A percentile compares a stretch with the other conserved stretches of the same genome.
Evolutionary conservation across 2,113 vertebrate species (phyloP).

Genomic region (Grammomys dolichurus): DNA sequence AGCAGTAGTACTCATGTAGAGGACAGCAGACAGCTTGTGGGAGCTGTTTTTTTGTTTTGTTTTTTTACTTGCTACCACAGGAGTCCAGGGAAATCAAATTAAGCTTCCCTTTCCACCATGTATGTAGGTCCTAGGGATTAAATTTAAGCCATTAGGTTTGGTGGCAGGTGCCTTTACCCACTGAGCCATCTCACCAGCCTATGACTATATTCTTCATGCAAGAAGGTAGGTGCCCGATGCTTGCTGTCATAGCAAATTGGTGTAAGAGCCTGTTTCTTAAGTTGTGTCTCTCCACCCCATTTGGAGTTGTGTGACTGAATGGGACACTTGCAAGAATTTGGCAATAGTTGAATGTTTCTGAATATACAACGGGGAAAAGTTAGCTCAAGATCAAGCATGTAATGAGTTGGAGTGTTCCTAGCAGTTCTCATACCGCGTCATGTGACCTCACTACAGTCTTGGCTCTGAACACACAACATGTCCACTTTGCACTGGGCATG

Average conservation of each 20-base stretch:
- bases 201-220: not conserved
- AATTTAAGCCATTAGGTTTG: not conserved
- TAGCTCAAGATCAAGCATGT: not conserved
- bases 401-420: not conserved
- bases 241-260: not conserved
- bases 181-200: not conserved
- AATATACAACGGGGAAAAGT: not conserved
- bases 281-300: not conserved
- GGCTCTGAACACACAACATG: not conserved
- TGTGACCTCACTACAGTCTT: not conserved
- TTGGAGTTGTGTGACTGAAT: not conserved
- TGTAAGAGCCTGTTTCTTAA: not conserved
- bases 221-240: not conserved
- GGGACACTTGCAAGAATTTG: not conserved
- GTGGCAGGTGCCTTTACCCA: not conserved
- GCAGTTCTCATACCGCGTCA: not conserved
- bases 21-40: not conserved
- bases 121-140: too few relatives aligned
- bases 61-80: not conserved
- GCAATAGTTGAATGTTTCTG: not conserved
- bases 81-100: too few relatives aligned
- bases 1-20: not conserved
- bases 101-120: not conserved
- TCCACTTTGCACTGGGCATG: not conserved
- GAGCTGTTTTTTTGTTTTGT: not conserved